These are phyloP conservation scores for Notodonta dromedarius DNA, from an alignment of 2,888 invertebrate species.

Conservation along the genomic window DNA sequence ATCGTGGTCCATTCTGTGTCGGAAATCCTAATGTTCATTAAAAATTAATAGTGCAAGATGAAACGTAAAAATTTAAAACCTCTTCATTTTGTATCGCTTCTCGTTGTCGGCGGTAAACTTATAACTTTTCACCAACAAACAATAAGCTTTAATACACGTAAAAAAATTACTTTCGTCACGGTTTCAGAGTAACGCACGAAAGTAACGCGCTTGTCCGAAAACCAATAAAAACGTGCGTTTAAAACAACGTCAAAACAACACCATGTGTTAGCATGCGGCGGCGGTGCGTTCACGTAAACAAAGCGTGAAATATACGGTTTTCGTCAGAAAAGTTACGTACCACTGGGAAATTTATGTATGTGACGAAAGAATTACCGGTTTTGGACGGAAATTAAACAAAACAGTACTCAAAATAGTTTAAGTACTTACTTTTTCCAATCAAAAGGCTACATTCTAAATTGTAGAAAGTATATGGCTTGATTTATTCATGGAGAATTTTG, in stretches of 20 bases:
- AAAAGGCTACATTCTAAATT: too few relatives aligned
- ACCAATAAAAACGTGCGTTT: constrained; percentile 6
- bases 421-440: too few relatives aligned
- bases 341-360: constrained; percentile 1
- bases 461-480: too few relatives aligned
- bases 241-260: constrained; percentile 31
- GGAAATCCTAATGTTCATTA: too few relatives aligned
- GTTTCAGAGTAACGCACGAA: constrained; percentile 12
- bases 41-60: too few relatives aligned
- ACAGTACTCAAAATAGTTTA: too few relatives aligned
- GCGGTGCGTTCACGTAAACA: constrained; percentile 36
- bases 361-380: not conserved
- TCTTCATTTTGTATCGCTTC: too few relatives aligned
- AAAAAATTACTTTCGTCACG: not conserved
- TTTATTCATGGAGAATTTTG: too few relatives aligned
- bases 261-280: constrained; percentile 36
- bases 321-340: constrained; percentile 22
- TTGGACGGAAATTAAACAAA: too few relatives aligned
- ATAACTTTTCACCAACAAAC: not conserved
- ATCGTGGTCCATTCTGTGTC: too few relatives aligned
- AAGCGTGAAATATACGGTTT: constrained; percentile 30
- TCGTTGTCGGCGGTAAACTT: too few relatives aligned
- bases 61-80: too few relatives aligned
- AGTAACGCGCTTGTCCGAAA: constrained; percentile 8
- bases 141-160: not conserved